Percentiles rank a stretch among this genome's conserved stretches.
Conservation (phyloP, 2,113 vertebrate species). For the Alethe castanea region DNA sequence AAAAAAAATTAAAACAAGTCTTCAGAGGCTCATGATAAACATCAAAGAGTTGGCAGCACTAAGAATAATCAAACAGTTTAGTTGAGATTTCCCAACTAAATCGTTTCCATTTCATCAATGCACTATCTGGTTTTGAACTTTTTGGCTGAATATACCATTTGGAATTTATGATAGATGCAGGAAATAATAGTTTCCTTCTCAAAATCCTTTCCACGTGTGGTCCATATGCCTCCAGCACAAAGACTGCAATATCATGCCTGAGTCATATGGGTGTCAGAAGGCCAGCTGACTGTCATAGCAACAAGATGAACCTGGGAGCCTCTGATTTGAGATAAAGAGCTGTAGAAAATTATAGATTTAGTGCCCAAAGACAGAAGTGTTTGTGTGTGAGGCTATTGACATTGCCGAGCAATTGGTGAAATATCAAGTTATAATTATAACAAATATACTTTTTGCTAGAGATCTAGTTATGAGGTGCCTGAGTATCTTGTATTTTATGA, state of each 20-base stretch:
- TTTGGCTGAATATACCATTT: not conserved
- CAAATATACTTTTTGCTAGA: not conserved
- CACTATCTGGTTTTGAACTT: not conserved
- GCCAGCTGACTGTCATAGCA: not conserved
- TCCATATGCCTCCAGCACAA: not conserved
- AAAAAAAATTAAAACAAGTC: not conserved
- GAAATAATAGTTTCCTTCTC: slow-evolving; percentile 22
- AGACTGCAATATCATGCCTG: not conserved
- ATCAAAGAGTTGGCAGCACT: not conserved
- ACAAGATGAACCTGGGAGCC: not conserved
- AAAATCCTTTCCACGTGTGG: not conserved
- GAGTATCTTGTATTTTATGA: not conserved
- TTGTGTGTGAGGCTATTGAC: not conserved
- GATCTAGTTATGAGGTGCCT: not conserved
- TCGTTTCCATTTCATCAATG: not conserved
- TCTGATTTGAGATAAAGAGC: not conserved
- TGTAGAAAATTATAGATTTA: not conserved
- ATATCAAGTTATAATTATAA: not conserved
- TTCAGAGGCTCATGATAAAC: not conserved
- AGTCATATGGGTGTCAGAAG: not conserved
- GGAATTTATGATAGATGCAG: slow-evolving; percentile 1
- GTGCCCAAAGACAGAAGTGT: not conserved
- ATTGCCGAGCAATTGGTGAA: not conserved
- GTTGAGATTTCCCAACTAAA: not conserved
- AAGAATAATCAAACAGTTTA: not conserved